Base-by-base conservation (phyloP, 1,140 invertebrate genomes). In the Drosophila cardini region DNA sequence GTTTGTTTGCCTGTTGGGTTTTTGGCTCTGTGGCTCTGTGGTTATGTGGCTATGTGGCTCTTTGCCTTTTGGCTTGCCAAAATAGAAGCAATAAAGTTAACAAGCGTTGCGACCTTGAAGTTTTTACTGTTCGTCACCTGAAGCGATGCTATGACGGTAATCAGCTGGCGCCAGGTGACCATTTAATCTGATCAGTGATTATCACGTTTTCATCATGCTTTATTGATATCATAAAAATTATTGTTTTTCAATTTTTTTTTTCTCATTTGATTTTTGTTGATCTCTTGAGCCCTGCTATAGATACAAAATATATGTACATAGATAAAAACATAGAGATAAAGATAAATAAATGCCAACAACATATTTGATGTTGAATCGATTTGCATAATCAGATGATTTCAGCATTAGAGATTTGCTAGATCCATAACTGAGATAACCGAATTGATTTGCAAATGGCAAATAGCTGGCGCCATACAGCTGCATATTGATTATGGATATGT, bases 171-270 rank as follows among this genome's bases (percentile, higher is more conserved):
- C 83, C 83, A 87, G 83, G 68, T 76, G 76, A 70, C 76, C 79
- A 83, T 73, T 86, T 87, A 87, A 86, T 87, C 84, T 87, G 84
- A 87, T 89, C 84, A 87, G 83, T 69, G 84, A 87, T 87, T 87
- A 87, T 87, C 84, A 87, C 83, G 83, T 87, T 87, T 87, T 78
- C 84, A 89, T 89, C 83, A 87, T 89, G 84, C 80, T 87, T 87
- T 87, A 89, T 87, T 89, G 83, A 86, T 86, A 89, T 79, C 83
- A 87, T 86, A 86, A 86, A 86, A 86, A 86, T 86, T 76, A 86
- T 86, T 83, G 83, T 87, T 85, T 85, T 85, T 82, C 65, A 63
- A 46, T 73, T 53, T 68, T 48, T 63, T 34, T 40, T 21, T 26
- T 26, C 5, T 26, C 21, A 4, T 26, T 26, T 26, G 21, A 26